Evolutionary conservation across 2,797 vertebrate species (phyloP).

Genomic region (Picus viridis): DNA sequence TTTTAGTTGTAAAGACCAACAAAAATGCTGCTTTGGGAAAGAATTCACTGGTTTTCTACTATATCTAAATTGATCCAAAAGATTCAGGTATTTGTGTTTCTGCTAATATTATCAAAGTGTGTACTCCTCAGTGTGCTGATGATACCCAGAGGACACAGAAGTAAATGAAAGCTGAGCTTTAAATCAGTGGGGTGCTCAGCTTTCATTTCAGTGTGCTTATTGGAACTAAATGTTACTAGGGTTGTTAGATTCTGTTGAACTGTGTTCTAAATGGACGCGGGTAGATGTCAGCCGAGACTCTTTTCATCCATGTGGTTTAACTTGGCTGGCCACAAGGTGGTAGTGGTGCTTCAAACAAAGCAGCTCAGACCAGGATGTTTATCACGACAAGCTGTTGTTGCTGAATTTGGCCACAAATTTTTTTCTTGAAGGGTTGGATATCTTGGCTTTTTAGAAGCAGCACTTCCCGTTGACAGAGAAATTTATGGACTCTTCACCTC

Average conservation of each 20-base stretch:
- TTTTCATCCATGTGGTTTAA: slow-evolving; percentile 5
- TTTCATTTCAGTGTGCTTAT: background rate
- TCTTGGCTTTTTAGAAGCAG: slow-evolving; percentile 7
- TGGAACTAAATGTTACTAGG: background rate
- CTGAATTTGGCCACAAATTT: slow-evolving; percentile 25
- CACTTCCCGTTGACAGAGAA: slow-evolving; percentile 13
- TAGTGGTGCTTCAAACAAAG: slow-evolving; percentile 51
- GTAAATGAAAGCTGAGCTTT: background rate
- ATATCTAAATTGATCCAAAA: background rate
- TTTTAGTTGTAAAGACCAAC: rapidly evolving
- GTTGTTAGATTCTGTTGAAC: too few relatives aligned
- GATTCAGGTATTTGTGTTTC: background rate
- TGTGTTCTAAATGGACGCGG: too few relatives aligned
- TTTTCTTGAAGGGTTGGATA: background rate
- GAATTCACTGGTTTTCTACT: background rate
- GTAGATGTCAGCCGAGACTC: background rate
- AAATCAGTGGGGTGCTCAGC: background rate
- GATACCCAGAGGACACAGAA: background rate
- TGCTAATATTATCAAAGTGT: background rate
- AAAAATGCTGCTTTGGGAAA: background rate
- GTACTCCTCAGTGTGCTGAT: background rate
- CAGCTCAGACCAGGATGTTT: background rate
- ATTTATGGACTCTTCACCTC: slow-evolving; percentile 37
- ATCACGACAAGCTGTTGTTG: background rate
- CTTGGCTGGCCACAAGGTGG: slow-evolving; percentile 60